Evolutionary conservation across 2,113 vertebrate species (phyloP), one percentile per base, ranked within the genome.

Genomic region (Cyprichromis sp.): DNA sequence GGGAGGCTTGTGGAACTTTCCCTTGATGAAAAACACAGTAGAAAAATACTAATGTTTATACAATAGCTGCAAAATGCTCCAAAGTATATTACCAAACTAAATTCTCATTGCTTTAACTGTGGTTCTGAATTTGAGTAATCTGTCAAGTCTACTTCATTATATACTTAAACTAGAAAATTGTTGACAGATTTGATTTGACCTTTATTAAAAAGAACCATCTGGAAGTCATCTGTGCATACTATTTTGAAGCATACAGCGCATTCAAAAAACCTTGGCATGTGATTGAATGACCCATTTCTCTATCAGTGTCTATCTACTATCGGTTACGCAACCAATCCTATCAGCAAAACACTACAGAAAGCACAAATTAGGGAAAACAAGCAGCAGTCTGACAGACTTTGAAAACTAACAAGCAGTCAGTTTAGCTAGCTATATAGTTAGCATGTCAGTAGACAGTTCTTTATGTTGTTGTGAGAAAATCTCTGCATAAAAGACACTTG

Each of bases 281-380:
- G 42, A 29, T 29, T 12, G 2, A 11, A 47, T 76, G 14, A 76
- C 24, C 14, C 9, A 47, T 17, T 10, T 73, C 4, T 73, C 17
- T 63, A 19, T 29, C 6, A 29, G 71, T 76, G 9, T 76, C 42
- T 12, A 29, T 47, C 71, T 76, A 29, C 14, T 76, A 76, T 76
- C 6, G 0, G 21, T 76, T 47, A 76, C 1, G 1, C 14, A 45
- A 76, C 40, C 40, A 76, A 17, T 29, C 4, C 24, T 26, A 47
- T 76, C 40, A 47, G 42, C 24, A 76, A 76, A 76, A 10, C 40
- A 76, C 68, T 76, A 17, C 24, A 50, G 71, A 78, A n/a, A 78
- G 71, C 9, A 12, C 24, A 47, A 50, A 76, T 29, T 47, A 50
- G 16, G 21, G 40, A 47, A 73, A 29, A 17, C 40, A 29, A 71